Evolutionary conservation across 2,797 vertebrate genomes (phyloP).

Genomic region (Brotogeris chrysoptera): DNA sequence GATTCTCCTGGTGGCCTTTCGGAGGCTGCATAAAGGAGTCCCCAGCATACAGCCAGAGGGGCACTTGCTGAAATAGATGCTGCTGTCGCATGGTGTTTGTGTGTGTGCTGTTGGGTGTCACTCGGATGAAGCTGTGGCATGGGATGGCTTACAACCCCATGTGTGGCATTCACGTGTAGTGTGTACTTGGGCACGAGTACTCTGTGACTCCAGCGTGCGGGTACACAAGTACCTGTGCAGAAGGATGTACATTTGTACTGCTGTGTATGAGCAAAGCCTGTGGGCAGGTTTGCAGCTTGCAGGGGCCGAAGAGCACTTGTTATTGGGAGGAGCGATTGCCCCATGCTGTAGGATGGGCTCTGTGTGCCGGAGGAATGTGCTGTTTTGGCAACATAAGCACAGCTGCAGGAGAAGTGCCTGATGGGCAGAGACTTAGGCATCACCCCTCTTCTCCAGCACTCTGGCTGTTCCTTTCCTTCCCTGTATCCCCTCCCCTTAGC

Average conservation of each 20-base stretch:
- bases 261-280: background rate
- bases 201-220: background rate
- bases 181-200: background rate
- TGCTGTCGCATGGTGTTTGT: background rate
- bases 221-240: background rate
- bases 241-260: background rate
- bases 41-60: rapidly evolving
- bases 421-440: background rate
- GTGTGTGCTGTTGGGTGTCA: background rate
- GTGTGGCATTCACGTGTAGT: rapidly evolving
- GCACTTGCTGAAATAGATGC: background rate
- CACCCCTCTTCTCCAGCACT: background rate
- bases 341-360: rapidly evolving
- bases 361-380: background rate
- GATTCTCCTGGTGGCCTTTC: background rate
- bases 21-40: rapidly evolving
- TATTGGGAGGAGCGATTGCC: background rate
- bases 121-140: background rate
- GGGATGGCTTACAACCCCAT: background rate
- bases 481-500: background rate
- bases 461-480: background rate
- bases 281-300: rapidly evolving
- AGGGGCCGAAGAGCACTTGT: background rate
- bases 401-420: background rate
- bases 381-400: background rate